Evolutionary conservation across 2,797 vertebrate genomes (phyloP).

Genomic region (Lates japonicus): DNA sequence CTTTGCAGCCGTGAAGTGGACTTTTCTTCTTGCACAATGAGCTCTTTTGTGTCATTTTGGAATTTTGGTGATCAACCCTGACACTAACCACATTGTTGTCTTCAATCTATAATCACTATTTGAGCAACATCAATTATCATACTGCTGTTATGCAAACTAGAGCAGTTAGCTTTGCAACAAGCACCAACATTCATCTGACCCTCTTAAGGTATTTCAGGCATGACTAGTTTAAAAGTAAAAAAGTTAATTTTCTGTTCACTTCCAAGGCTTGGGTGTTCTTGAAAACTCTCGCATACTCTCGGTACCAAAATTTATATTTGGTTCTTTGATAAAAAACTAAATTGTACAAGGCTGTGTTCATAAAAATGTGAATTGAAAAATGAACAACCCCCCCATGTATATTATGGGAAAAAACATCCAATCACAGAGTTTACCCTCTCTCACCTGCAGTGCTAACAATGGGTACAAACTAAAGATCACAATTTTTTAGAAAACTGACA

Average conservation of each 20-base stretch:
- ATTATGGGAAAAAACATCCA: neutral
- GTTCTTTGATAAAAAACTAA: neutral
- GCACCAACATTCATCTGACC: neutral
- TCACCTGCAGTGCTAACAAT: neutral
- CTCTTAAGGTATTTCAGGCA: neutral
- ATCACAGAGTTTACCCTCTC: neutral
- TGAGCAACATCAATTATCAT: neutral
- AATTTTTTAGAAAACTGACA: neutral
- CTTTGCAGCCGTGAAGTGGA: constrained; percentile 6
- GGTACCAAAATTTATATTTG: neutral
- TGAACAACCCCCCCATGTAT: neutral
- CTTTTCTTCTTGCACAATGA: constrained; percentile 8
- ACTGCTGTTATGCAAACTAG: neutral
- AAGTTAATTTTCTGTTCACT: neutral
- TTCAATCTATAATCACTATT: neutral
- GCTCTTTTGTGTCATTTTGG: neutral
- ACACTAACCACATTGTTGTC: neutral
- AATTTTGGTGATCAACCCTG: neutral
- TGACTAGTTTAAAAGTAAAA: neutral
- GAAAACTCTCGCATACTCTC: constrained; percentile 1
- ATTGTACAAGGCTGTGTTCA: neutral
- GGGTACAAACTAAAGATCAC: neutral
- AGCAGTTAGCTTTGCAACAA: neutral
- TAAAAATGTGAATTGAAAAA: neutral
- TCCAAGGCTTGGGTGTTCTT: neutral